Percentiles rank a stretch among this genome's conserved stretches.
Conservation (phyloP, 2,797 vertebrate species). For the Sebastes miniatus region DNA sequence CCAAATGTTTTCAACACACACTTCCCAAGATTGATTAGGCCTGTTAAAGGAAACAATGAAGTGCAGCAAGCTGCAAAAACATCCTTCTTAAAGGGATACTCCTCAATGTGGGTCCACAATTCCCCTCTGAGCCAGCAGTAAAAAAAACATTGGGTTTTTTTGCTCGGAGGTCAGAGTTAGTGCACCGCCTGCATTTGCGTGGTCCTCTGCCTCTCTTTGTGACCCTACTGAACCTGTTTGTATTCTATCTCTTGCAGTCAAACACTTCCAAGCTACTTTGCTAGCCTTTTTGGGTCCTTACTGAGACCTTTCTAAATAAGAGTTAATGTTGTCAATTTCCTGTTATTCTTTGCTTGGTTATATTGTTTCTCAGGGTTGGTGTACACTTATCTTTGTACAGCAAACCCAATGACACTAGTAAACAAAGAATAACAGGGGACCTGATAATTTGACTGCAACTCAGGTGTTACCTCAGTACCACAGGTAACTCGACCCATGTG, state of each 20-base stretch:
- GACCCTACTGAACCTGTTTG: not conserved
- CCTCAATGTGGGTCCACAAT: slow-evolving; percentile 20
- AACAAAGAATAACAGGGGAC: not conserved
- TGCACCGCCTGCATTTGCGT: not conserved
- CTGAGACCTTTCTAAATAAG: not conserved
- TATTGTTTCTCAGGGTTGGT: not conserved
- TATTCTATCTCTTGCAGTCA: not conserved
- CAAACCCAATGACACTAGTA: not conserved
- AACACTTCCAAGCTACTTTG: not conserved
- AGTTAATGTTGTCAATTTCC: not conserved
- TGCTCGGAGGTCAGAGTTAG: not conserved
- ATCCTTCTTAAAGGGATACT: slow-evolving; percentile 26
- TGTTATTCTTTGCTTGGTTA: not conserved
- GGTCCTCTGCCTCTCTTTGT: not conserved
- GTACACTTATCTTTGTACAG: not conserved
- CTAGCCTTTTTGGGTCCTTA: not conserved
- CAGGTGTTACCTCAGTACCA: not conserved
- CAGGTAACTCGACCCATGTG: not conserved
- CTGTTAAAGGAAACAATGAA: slow-evolving; percentile 47
- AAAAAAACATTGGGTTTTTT: not conserved
- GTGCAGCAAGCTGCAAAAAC: slow-evolving; percentile 25
- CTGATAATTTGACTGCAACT: not conserved
- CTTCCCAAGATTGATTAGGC: slow-evolving; percentile 35
- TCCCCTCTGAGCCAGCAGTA: slow-evolving; percentile 14
- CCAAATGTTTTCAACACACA: slow-evolving; percentile 14